A percentile compares a stretch with the other conserved stretches of the same genome.
phyloP scores from a whole-genome alignment of 92 coral and sea anemone genomes.

The Paramuricea clavata region DNA sequence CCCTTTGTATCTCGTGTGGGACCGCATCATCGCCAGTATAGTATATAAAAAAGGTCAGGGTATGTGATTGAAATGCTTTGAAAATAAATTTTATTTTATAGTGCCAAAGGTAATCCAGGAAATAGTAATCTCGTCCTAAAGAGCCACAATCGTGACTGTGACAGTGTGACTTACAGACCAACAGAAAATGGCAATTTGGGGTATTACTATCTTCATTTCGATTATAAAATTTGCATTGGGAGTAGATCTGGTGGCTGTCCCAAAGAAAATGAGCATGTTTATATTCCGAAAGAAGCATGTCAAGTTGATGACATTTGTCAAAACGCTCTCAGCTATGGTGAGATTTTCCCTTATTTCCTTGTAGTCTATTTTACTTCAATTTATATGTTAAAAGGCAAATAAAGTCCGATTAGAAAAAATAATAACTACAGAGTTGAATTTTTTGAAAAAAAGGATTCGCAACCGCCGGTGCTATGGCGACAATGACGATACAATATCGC shows the following conservation, averaged over 20 bases:
- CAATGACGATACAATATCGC: too few relatives aligned
- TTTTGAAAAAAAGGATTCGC: too few relatives aligned
- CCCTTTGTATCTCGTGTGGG: too few relatives aligned
- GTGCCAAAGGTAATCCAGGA: background rate
- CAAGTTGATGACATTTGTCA: background rate
- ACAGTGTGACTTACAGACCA: background rate
- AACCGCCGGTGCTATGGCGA: too few relatives aligned
- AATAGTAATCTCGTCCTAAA: background rate
- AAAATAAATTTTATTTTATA: background rate
- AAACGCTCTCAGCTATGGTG: conserved; percentile 7
- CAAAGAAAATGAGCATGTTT: conserved; percentile 1
- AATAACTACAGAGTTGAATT: too few relatives aligned
- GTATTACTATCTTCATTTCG: background rate
- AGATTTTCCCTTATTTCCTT: too few relatives aligned
- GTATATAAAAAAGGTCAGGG: too few relatives aligned
- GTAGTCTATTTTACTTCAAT: too few relatives aligned
- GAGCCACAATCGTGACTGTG: background rate
- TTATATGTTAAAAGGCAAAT: too few relatives aligned
- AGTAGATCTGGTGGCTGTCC: background rate
- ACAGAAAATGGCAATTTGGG: conserved; percentile 15
- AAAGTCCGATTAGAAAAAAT: too few relatives aligned
- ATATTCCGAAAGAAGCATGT: background rate
- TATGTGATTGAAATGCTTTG: too few relatives aligned
- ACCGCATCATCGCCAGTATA: too few relatives aligned
- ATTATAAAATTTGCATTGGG: background rate